phyloP scores from a whole-genome alignment of 2,797 vertebrate species.

The Capromys pilorides region DNA sequence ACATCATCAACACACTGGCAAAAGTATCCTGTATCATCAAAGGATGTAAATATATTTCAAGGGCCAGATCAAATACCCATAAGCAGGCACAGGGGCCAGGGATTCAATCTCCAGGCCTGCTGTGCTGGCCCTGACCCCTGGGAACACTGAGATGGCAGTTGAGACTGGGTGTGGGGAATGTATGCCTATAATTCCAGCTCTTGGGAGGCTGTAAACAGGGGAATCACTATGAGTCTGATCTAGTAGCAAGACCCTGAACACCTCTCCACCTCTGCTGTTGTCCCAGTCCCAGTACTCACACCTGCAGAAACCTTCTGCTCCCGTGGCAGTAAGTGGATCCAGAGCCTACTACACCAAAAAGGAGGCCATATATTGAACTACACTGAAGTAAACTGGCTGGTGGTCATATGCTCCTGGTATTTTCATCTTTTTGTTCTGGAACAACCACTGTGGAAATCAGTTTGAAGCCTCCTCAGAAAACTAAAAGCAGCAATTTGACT shows the following conservation, averaged over 20 bases:
- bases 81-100: no score
- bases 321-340: constrained; percentile 79
- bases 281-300: constrained; percentile 8
- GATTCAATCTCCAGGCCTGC: no score
- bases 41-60: not conserved
- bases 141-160: no score
- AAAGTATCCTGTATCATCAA: constrained; percentile 53
- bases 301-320: not conserved
- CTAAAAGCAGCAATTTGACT: not conserved
- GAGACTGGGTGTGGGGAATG: no score
- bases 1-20: constrained; percentile 58
- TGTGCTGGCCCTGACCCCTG: no score
- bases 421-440: not conserved
- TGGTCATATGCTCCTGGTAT: not conserved
- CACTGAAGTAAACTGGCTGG: constrained; percentile 65
- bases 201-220: no score
- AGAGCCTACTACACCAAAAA: constrained; percentile 59
- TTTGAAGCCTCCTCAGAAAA: not conserved
- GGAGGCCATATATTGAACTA: constrained; percentile 65
- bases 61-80: no score
- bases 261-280: constrained; percentile 21
- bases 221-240: no score
- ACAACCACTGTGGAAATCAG: not conserved
- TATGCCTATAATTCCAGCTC: no score
- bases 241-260: no score